Percentiles rank a stretch among this genome's conserved stretches.
Evolutionary conservation across 2,888 invertebrate species (phyloP).

Genomic region (Cyclophora albipunctata): DNA sequence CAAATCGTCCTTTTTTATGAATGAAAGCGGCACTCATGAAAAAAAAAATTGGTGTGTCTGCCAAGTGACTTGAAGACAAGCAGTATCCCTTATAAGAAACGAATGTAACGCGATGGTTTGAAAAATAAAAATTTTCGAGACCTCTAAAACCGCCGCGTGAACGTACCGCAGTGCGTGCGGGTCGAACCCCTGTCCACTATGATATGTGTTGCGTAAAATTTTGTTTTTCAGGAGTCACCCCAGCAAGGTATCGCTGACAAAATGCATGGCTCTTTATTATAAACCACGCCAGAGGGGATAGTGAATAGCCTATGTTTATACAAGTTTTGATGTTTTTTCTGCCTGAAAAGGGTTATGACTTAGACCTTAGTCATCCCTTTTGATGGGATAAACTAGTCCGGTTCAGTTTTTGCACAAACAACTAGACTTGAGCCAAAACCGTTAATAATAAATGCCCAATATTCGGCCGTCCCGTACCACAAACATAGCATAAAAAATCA

Average conservation of each 20-base stretch:
- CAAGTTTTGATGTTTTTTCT: background rate
- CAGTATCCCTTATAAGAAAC: no score
- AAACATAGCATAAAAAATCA: constrained; percentile 15
- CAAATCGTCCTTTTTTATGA: no score
- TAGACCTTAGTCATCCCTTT: background rate
- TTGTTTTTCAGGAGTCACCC: constrained; percentile 63
- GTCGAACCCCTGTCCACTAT: constrained; percentile 50
- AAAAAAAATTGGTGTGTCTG: no score
- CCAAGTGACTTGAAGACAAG: no score
- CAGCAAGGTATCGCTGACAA: constrained; percentile 62
- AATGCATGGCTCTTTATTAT: constrained; percentile 58
- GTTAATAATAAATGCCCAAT: background rate
- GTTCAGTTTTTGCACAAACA: no score
- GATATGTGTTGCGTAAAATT: constrained; percentile 74
- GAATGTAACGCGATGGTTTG: no score
- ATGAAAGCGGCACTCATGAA: no score
- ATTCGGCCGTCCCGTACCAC: background rate
- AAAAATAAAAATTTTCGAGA: no score
- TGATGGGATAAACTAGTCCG: background rate
- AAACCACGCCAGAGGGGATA: constrained; percentile 30
- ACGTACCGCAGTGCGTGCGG: constrained; percentile 36
- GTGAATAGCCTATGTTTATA: constrained; percentile 15
- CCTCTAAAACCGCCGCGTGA: constrained; percentile 17
- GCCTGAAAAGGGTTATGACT: background rate
- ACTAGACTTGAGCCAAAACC: background rate